Percentiles rank a stretch among this genome's conserved stretches.
phyloP scores from a whole-genome alignment of 2,888 invertebrate genomes.

The Trissonchulus latispiculum region DNA sequence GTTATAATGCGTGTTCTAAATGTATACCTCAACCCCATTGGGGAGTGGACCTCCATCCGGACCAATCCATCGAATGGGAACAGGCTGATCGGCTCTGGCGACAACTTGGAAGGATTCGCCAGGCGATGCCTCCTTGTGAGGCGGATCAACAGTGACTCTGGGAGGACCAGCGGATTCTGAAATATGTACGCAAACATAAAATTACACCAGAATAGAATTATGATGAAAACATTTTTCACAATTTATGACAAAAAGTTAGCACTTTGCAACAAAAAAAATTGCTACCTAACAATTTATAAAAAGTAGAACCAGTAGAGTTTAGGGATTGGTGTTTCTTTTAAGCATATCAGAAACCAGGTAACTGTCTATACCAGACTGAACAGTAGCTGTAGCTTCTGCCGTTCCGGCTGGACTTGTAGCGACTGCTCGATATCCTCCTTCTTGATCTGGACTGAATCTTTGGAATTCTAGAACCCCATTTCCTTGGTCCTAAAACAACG shows the following conservation, averaged over 20 bases:
- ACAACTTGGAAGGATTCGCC: constrained; percentile 13
- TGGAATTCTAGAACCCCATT: constrained; percentile 15
- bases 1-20: too few species aligned
- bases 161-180: constrained; percentile 5
- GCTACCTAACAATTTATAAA: too few species aligned
- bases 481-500: constrained; percentile 12
- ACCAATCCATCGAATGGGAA: neutral
- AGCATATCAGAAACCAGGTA: too few species aligned
- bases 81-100: neutral
- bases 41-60: neutral
- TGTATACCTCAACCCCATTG: neutral
- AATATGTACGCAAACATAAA: too few species aligned
- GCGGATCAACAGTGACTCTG: constrained; percentile 1
- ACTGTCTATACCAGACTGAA: neutral
- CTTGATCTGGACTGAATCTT: neutral
- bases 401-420: constrained; percentile 11
- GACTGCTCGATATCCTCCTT: constrained; percentile 15
- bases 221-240: too few species aligned
- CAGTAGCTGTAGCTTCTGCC: neutral
- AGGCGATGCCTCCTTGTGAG: neutral
- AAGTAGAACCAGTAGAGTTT: too few species aligned
- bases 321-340: too few species aligned
- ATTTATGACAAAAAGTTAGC: too few species aligned
- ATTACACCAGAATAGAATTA: too few species aligned
- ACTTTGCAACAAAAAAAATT: too few species aligned